These are phyloP conservation scores for Amphiprion ocellaris DNA, from an alignment of 2,113 vertebrate species.

Conservation along the genomic window DNA sequence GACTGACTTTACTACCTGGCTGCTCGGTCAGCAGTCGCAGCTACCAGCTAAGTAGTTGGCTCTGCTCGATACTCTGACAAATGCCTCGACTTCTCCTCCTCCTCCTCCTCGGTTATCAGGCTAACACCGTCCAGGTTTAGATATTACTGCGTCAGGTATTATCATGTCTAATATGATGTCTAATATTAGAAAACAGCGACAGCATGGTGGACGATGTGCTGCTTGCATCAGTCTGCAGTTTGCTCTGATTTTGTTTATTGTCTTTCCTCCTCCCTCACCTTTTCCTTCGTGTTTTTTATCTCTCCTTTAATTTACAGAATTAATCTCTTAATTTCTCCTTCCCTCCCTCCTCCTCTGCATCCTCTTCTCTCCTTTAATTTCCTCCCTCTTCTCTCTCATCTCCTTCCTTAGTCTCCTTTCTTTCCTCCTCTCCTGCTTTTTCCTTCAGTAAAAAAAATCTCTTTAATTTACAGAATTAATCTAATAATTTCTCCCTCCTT, in stretches of 20 bases:
- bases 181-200: conserved; percentile 3
- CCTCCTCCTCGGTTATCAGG: not conserved
- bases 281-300: too few species aligned
- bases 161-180: not conserved
- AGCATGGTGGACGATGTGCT: not conserved
- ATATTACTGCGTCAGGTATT: not conserved
- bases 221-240: conserved; percentile 23
- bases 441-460: too few species aligned
- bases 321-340: too few species aligned
- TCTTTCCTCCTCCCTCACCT: not conserved
- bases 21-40: conserved; percentile 62
- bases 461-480: not conserved
- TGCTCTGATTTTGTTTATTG: not conserved
- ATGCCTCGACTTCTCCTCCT: conserved; percentile 12
- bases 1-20: conserved; percentile 33
- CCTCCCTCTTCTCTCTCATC: too few species aligned
- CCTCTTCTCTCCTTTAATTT: too few species aligned
- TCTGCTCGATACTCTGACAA: conserved; percentile 40
- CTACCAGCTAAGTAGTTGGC: conserved; percentile 66
- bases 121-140: conserved; percentile 5
- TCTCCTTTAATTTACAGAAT: not conserved
- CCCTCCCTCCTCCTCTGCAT: too few species aligned
- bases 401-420: too few species aligned
- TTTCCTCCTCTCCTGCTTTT: not conserved
- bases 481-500: too few species aligned